A percentile compares a stretch with the other conserved stretches of the same genome.
These are phyloP conservation scores for Erebia palarica DNA, from an alignment of 2,888 invertebrate genomes.

Conservation along the genomic window DNA sequence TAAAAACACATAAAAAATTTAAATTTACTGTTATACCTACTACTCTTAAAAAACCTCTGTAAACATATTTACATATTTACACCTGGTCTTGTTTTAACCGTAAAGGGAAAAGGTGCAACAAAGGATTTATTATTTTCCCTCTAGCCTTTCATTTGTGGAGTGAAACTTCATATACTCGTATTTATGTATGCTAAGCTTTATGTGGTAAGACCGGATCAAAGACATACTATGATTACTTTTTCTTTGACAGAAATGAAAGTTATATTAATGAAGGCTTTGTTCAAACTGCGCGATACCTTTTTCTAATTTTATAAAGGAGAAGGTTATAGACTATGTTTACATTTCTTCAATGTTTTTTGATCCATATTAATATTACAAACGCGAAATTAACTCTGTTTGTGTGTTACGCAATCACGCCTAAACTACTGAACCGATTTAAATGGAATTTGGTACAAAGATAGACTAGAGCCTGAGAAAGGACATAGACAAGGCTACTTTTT, in stretches of 20 bases:
- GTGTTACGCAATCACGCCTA: no score
- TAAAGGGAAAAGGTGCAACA: background rate
- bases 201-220: background rate
- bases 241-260: background rate
- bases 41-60: slow-evolving; percentile 2
- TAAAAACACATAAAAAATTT: no score
- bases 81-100: background rate
- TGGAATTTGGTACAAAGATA: no score
- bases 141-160: slow-evolving; percentile 5
- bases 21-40: background rate
- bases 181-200: slow-evolving; percentile 3
- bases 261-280: background rate
- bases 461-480: no score
- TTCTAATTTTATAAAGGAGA: no score
- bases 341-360: no score
- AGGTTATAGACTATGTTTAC: no score
- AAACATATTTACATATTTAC: slow-evolving; percentile 3
- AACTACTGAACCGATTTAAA: no score
- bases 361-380: no score
- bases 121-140: slow-evolving; percentile 5
- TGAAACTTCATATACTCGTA: background rate
- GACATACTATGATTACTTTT: background rate
- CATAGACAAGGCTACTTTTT: no score
- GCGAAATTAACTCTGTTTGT: no score
- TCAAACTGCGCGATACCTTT: no score